Evolutionary conservation across 2,888 invertebrate genomes (phyloP).

Genomic region (Adelognathus sp.): DNA sequence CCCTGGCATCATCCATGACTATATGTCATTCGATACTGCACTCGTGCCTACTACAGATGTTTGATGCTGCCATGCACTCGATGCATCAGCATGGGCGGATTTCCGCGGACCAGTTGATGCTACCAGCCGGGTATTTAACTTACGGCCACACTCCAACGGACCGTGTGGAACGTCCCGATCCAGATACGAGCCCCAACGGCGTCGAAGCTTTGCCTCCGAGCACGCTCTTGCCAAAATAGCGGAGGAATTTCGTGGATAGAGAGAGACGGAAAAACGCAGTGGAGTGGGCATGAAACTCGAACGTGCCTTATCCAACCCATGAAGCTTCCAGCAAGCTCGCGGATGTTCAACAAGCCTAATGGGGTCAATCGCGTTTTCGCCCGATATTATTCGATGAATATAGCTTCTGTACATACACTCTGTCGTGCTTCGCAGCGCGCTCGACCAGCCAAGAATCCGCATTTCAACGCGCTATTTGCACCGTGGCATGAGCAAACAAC

Average conservation of each 20-base stretch:
- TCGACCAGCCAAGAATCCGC: too few relatives aligned
- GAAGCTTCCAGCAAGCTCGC: not conserved
- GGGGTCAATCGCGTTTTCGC: conserved; percentile 40
- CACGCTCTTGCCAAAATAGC: conserved; percentile 44
- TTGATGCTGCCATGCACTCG: conserved; percentile 1
- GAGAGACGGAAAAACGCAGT: not conserved
- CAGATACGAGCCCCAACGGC: not conserved
- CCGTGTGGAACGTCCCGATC: not conserved
- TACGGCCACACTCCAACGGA: conserved; percentile 2
- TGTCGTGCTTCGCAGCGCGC: not conserved
- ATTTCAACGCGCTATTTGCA: conserved; percentile 5
- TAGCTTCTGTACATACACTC: conserved; percentile 6
- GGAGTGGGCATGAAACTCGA: conserved; percentile 27
- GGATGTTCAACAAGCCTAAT: conserved; percentile 21
- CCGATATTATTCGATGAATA: conserved; percentile 43
- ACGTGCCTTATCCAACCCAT: conserved; percentile 19
- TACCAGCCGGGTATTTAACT: conserved; percentile 33
- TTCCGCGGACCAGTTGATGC: conserved; percentile 35
- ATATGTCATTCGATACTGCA: not conserved
- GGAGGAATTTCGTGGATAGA: conserved; percentile 3
- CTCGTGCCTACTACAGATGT: not conserved
- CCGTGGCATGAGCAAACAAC: conserved; percentile 11
- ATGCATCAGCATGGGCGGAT: conserved; percentile 17
- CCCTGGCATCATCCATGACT: not conserved
- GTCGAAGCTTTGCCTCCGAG: not conserved